These are phyloP conservation scores for Choristoneura fumiferana DNA, from an alignment of 1,140 invertebrate genomes.

Conservation along the genomic window DNA sequence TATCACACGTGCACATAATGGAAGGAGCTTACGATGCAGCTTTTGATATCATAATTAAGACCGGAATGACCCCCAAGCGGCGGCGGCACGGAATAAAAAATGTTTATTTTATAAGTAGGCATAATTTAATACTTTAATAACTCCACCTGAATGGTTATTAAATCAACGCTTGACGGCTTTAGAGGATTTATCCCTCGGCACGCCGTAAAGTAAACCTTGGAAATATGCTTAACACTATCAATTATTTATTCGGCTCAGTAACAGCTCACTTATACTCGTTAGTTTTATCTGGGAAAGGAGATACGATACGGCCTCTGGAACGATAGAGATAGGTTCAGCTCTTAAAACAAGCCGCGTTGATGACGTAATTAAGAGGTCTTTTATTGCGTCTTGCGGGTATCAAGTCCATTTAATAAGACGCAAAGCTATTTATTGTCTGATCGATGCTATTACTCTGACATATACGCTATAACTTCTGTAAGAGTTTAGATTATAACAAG, in stretches of 20 bases:
- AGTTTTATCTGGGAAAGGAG: conserved; percentile 12
- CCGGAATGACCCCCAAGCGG: conserved; percentile 34
- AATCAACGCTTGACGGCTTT: conserved; percentile 34
- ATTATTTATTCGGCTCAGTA: conserved; percentile 23
- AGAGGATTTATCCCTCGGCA: conserved; percentile 24
- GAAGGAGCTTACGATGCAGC: conserved; percentile 47
- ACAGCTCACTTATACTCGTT: conserved; percentile 11
- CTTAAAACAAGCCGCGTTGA: conserved; percentile 5
- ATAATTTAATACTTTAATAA: conserved; percentile 53
- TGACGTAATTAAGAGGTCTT: conserved; percentile 15
- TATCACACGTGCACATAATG: conserved; percentile 36
- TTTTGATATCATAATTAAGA: conserved; percentile 76
- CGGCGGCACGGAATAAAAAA: conserved; percentile 42
- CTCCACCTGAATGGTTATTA: conserved; percentile 46
- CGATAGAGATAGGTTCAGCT: background rate
- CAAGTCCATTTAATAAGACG: background rate
- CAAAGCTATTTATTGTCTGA: background rate
- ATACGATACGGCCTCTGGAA: conserved; percentile 7
- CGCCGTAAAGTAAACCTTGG: conserved; percentile 26
- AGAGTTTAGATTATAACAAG: conserved; percentile 1
- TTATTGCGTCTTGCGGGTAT: background rate
- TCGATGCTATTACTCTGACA: background rate
- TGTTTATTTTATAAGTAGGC: conserved; percentile 61
- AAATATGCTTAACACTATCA: conserved; percentile 22
- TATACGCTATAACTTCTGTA: background rate